These are phyloP conservation scores for Seriola quinqueradiata DNA, from an alignment of 2,113 vertebrate genomes.

Conservation along the genomic window DNA sequence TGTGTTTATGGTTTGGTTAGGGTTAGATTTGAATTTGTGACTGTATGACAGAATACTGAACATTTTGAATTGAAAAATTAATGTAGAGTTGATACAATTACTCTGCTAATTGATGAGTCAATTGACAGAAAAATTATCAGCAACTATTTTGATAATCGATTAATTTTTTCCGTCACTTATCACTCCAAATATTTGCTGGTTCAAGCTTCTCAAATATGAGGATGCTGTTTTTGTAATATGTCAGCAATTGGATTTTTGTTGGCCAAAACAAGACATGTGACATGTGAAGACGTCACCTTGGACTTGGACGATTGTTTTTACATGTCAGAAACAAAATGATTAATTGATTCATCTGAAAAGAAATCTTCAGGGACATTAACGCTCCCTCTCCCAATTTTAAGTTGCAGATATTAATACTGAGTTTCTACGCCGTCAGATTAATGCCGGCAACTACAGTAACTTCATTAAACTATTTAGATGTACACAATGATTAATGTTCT, in stretches of 20 bases:
- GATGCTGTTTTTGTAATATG: not conserved
- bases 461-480: not conserved
- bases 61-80: not conserved
- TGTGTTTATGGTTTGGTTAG: no score
- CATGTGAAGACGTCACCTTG: not conserved
- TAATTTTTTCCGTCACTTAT: not conserved
- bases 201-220: not conserved
- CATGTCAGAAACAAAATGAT: not conserved
- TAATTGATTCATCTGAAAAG: not conserved
- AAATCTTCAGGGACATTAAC: not conserved
- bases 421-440: not conserved
- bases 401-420: not conserved
- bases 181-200: not conserved
- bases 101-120: no score
- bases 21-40: not conserved
- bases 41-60: not conserved
- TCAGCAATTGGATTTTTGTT: not conserved
- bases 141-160: no score
- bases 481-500: not conserved
- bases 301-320: not conserved
- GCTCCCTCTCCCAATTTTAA: not conserved
- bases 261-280: not conserved
- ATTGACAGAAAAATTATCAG: no score
- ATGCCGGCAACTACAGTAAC: not conserved
- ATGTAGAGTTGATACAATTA: no score